These are phyloP conservation scores for Neoitamus cyanurus DNA, from an alignment of 2,888 invertebrate species.

Conservation along the genomic window DNA sequence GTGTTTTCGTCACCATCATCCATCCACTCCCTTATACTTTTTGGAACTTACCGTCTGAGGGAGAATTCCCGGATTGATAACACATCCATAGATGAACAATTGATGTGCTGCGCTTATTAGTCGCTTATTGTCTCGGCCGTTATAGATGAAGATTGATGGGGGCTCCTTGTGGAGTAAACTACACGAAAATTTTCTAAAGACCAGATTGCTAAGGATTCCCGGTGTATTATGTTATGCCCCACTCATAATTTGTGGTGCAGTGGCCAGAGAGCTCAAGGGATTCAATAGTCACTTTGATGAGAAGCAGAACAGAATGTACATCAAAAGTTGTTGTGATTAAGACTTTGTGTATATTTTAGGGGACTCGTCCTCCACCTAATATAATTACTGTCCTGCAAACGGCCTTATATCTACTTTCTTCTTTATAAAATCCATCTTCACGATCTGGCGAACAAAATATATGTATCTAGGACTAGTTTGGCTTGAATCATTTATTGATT, in stretches of 20 bases:
- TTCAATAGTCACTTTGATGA: not conserved
- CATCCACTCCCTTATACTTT: not conserved
- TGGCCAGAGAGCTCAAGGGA: not conserved
- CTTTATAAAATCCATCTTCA: not conserved
- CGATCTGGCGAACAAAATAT: too few species aligned
- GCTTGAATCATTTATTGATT: too few species aligned
- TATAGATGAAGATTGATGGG: constrained; percentile 2
- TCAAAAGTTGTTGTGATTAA: not conserved
- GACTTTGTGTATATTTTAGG: not conserved
- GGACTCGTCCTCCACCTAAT: not conserved
- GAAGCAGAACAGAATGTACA: not conserved
- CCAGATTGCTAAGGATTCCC: not conserved
- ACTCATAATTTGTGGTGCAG: not conserved
- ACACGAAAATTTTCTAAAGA: not conserved
- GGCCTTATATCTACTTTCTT: too few species aligned
- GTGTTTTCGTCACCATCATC: not conserved
- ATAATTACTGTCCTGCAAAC: not conserved
- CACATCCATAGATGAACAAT: constrained; percentile 2
- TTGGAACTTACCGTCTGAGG: not conserved
- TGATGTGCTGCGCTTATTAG: constrained; percentile 9
- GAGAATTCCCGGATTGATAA: not conserved
- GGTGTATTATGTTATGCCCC: not conserved
- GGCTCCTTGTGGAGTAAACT: not conserved
- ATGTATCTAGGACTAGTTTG: too few species aligned
- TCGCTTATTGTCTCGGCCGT: not conserved